Percentiles rank a stretch among this genome's conserved stretches.
Evolutionary conservation across 2,888 invertebrate species (phyloP).

Genomic region (Phlogophora meticulosa): DNA sequence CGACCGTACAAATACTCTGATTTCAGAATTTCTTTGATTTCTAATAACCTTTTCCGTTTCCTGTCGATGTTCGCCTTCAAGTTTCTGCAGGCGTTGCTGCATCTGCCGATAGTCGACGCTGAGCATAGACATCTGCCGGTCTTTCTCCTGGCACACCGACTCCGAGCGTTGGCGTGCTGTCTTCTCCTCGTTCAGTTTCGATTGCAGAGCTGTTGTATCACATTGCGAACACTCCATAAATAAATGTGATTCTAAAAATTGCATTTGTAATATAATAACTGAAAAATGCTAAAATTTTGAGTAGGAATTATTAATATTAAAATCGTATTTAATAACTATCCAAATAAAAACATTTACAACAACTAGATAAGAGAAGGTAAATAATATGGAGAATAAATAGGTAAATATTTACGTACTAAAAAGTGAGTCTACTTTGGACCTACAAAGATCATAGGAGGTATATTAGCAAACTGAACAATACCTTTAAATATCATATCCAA

Average conservation of each 20-base stretch:
- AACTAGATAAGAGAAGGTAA: constrained; percentile 17
- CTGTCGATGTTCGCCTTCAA: constrained; percentile 97
- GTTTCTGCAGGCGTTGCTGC: constrained; percentile 96
- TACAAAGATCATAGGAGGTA: constrained; percentile 62
- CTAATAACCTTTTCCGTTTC: constrained; percentile 94
- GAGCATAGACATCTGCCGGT: constrained; percentile 98
- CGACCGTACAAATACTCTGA: neutral
- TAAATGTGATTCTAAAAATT: constrained; percentile 21
- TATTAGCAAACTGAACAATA: constrained; percentile 90
- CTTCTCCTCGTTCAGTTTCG: constrained; percentile 97
- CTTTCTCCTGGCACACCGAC: constrained; percentile 96
- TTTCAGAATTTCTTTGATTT: neutral
- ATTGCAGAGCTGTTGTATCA: constrained; percentile 94
- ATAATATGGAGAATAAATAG: constrained; percentile 26
- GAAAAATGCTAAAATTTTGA: neutral
- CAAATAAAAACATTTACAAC: constrained; percentile 10
- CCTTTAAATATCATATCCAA: constrained; percentile 93
- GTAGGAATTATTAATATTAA: neutral
- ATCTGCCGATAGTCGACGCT: constrained; percentile 98
- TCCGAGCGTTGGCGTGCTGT: constrained; percentile 96
- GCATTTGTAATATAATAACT: neutral
- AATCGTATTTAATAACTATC: neutral
- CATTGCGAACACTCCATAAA: constrained; percentile 43
- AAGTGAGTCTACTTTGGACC: constrained; percentile 56
- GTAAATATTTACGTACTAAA: constrained; percentile 32